Conservation (phyloP, 2,888 invertebrate genomes). For the Cataglyphis livida region DNA sequence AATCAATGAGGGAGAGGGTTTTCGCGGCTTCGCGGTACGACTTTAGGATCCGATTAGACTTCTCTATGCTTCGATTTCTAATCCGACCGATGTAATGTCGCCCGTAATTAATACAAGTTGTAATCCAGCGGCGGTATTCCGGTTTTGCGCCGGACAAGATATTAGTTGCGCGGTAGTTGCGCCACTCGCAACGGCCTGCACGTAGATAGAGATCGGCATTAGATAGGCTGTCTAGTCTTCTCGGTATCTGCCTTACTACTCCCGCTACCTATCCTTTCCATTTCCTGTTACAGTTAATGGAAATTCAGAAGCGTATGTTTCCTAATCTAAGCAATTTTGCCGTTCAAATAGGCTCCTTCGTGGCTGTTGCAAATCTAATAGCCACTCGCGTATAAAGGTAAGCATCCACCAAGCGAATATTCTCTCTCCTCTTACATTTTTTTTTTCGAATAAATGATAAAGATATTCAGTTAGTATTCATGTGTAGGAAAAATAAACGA, state of each 20-base stretch:
- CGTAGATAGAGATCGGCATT: conserved; percentile 83
- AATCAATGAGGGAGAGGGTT: conserved; percentile 58
- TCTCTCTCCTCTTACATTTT: background rate
- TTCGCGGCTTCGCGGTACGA: conserved; percentile 65
- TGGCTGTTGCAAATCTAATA: conserved; percentile 47
- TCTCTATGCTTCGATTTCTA: conserved; percentile 83
- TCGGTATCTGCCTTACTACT: conserved; percentile 59
- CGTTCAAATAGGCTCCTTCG: conserved; percentile 74
- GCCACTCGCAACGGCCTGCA: conserved; percentile 73
- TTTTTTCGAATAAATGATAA: conserved; percentile 2
- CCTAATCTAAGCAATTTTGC: conserved; percentile 82
- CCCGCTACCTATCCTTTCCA: conserved; percentile 64
- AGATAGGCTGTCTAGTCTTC: conserved; percentile 73
- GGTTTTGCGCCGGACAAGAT: conserved; percentile 84
- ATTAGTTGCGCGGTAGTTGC: conserved; percentile 82
- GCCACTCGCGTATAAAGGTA: conserved; percentile 21
- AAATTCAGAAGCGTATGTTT: conserved; percentile 82
- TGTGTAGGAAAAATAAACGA: background rate
- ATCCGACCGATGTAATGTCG: conserved; percentile 84
- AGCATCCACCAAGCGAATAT: background rate
- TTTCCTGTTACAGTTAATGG: conserved; percentile 84
- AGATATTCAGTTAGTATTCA: background rate
- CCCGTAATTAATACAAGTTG: conserved; percentile 85
- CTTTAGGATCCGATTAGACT: conserved; percentile 53
- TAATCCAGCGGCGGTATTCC: conserved; percentile 83